These are phyloP conservation scores for Plectropomus leopardus DNA, from an alignment of 2,113 vertebrate genomes.

Conservation along the genomic window DNA sequence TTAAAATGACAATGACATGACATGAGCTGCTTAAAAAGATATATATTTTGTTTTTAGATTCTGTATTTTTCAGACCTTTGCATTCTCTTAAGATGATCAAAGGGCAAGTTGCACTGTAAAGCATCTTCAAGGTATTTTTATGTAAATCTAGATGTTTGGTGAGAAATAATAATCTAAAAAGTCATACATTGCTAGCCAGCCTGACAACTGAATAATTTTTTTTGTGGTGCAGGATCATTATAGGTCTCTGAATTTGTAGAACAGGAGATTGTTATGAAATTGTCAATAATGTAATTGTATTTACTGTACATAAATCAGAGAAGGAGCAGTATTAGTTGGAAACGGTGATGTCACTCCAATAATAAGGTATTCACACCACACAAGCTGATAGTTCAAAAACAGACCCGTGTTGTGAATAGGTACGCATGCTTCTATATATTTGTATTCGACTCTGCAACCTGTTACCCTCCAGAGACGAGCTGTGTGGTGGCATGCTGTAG, in stretches of 20 bases:
- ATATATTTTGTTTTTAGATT: no score
- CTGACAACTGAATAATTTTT: no score
- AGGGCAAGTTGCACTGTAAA: no score
- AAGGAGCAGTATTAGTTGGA: not conserved
- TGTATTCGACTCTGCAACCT: slow-evolving; percentile 24
- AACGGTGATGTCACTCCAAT: not conserved
- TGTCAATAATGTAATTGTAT: not conserved
- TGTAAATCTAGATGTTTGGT: no score
- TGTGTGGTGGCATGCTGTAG: not conserved
- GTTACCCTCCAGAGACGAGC: slow-evolving; percentile 27
- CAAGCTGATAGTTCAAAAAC: not conserved
- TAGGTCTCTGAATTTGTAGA: no score
- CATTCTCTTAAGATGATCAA: no score
- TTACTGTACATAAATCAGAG: not conserved
- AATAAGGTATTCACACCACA: not conserved
- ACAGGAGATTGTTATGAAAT: not conserved
- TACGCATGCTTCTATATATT: not conserved
- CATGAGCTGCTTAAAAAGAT: no score
- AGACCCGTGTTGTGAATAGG: not conserved
- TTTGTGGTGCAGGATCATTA: no score
- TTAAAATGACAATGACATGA: no score
- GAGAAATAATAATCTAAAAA: no score
- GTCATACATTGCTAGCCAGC: no score
- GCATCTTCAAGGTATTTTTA: not conserved
- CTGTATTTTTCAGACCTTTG: no score